Evolutionary conservation across 1,140 invertebrate species (phyloP), one percentile per base, ranked within the genome.

Genomic region (Zaprionus tsacasi): DNA sequence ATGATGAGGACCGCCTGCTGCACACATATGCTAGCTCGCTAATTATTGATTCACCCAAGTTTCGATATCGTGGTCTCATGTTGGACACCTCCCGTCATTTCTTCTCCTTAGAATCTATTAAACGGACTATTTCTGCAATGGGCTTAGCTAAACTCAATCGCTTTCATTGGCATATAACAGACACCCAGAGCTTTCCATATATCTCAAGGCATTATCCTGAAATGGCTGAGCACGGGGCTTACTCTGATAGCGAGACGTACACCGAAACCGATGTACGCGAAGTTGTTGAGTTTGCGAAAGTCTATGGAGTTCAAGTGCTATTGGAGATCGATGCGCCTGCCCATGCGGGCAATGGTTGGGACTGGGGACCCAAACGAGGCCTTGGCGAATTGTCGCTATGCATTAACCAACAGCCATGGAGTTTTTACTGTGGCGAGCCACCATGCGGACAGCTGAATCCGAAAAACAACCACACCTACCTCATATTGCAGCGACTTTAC

Each of bases 151-250:
- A 98, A 93, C 93, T 98, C 57, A 98, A 98, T 93, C 95, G 96
- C 8, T 95, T 98, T 63, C 97, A 98, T 91, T 97, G 96, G 96
- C 97, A 98, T 83, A 94, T 96, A 0, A 96, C 96, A 2, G 97
- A 97, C 87, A 95, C 95, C 0, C 97, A 98, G 79, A 97, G 96
- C 81, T 97, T 97, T 92, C 96, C 97, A 0, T 94, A 97, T 72
- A 93, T 95, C 38, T 94, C 96, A 4, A 93, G 94, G 12, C 94
- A 94, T 65, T 94, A 95, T 33, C 96, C 97, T 0, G 94, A 96
- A 76, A 93, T 98, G 85, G 94, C 95, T 1, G 94, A 95, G 69
- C 95, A 95, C 76, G 97, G 97, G 13, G 96, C 97, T 0, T 97
- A 97, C 82, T 95, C 95, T 5, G 93, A 94, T 0, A 93, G 94